Percentiles rank a stretch among this genome's conserved stretches.
Conservation (phyloP, 1,140 invertebrate species). For the Melitaea cinxia region DNA sequence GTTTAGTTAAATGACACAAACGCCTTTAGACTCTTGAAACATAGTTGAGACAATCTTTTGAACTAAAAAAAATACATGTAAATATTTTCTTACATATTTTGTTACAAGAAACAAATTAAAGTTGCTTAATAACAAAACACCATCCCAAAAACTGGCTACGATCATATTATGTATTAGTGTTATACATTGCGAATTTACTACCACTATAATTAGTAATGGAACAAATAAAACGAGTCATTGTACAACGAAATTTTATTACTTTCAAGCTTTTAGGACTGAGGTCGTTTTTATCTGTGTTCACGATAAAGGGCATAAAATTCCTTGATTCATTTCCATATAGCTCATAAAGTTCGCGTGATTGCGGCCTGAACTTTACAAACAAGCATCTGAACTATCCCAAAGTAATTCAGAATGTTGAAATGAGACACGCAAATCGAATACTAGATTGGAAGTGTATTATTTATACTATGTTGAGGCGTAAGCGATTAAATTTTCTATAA, state of each 20-base stretch:
- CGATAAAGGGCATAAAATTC: slow-evolving; percentile 21
- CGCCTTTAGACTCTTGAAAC: not conserved
- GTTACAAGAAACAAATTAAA: not conserved
- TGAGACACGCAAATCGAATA: slow-evolving; percentile 33
- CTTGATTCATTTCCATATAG: slow-evolving; percentile 10
- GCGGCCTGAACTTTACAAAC: slow-evolving; percentile 36
- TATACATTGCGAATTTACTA: not conserved
- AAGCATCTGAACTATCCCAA: slow-evolving; percentile 37
- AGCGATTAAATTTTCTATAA: slow-evolving; percentile 10
- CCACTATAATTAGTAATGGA: not conserved
- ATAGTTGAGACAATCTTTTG: not conserved
- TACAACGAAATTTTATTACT: not conserved
- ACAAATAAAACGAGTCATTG: not conserved
- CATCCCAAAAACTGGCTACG: not conserved
- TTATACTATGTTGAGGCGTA: slow-evolving; percentile 7
- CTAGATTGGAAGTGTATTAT: slow-evolving; percentile 25
- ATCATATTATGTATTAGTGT: not conserved
- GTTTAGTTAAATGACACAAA: not conserved
- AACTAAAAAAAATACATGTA: not conserved
- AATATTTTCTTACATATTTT: not conserved
- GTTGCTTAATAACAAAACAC: not conserved
- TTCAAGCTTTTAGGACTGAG: no score
- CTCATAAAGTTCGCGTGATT: slow-evolving; percentile 31
- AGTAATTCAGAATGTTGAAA: slow-evolving; percentile 30
- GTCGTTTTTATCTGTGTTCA: not conserved